phyloP scores from a whole-genome alignment of 2,888 invertebrate species.

The Argyresthia albistria region DNA sequence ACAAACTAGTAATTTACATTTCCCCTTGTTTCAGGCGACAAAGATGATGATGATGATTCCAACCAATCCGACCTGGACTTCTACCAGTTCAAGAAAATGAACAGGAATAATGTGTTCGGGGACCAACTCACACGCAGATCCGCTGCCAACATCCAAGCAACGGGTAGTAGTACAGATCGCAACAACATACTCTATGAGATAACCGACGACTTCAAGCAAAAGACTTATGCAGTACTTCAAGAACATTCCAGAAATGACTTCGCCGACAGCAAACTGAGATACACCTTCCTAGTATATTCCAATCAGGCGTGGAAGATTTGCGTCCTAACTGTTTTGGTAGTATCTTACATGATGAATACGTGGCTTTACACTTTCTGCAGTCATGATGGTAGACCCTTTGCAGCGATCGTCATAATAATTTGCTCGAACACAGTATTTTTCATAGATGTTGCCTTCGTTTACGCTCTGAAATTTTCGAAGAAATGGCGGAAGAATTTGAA shows the following conservation, averaged over 20 bases:
- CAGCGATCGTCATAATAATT: constrained; percentile 34
- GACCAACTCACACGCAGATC: constrained; percentile 12
- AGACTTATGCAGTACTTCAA: constrained; percentile 52
- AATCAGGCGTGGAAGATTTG: constrained; percentile 49
- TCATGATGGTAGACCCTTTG: constrained; percentile 28
- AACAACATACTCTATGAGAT: neutral
- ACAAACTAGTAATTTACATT: too few relatives aligned
- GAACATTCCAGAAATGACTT: constrained; percentile 43
- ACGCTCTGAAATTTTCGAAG: constrained; percentile 50
- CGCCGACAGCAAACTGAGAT: constrained; percentile 39
- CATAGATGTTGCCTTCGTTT: constrained; percentile 41
- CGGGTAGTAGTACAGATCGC: neutral
- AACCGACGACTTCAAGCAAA: constrained; percentile 12
- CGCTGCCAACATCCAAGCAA: neutral
- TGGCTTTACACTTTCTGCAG: constrained; percentile 48
- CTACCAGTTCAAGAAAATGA: too few relatives aligned
- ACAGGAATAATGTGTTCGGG: too few relatives aligned
- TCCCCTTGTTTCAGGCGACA: too few relatives aligned
- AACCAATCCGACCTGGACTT: too few relatives aligned
- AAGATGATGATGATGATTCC: too few relatives aligned
- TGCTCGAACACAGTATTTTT: constrained; percentile 43
- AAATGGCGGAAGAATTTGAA: constrained; percentile 61
- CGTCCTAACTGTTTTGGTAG: constrained; percentile 38
- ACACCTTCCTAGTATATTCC: constrained; percentile 45
- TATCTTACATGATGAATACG: constrained; percentile 47